A percentile compares a stretch with the other conserved stretches of the same genome.
Evolutionary conservation across 2,797 vertebrate genomes (phyloP).

Genomic region (Cercopithecus petaurista): DNA sequence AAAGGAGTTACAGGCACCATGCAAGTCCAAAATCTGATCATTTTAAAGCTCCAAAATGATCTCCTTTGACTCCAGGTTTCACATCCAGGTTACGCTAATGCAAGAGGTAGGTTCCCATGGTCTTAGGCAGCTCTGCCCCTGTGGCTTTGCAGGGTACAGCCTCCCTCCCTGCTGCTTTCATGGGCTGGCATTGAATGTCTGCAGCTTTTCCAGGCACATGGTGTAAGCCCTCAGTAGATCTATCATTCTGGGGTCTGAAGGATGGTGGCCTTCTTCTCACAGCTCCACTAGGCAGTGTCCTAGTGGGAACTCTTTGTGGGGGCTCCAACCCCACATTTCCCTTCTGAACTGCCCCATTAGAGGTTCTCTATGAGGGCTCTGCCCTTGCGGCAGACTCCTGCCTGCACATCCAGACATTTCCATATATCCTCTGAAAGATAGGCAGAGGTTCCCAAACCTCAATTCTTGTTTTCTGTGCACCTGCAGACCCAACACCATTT

Average conservation of each 20-base stretch:
- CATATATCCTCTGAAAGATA: neutral
- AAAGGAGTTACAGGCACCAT: neutral
- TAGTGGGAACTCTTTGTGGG: too few relatives aligned
- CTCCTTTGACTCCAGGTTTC: neutral
- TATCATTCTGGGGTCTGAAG: too few relatives aligned
- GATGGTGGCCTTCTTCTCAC: neutral
- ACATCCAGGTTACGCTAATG: neutral
- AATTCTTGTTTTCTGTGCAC: neutral
- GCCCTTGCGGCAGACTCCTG: neutral
- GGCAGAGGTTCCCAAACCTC: neutral
- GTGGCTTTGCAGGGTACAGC: neutral
- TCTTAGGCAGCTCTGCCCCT: neutral
- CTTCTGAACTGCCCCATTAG: neutral
- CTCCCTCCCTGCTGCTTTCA: neutral
- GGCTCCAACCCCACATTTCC: neutral
- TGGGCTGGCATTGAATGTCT: neutral
- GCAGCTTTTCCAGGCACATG: neutral
- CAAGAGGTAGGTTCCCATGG: neutral
- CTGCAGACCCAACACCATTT: neutral
- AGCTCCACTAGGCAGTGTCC: neutral
- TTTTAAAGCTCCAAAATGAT: neutral
- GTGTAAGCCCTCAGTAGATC: too few relatives aligned
- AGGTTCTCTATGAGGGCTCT: neutral
- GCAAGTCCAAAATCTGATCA: neutral
- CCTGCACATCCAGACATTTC: neutral